Conservation (phyloP, 2,888 invertebrate genomes). For the Autographa gamma region DNA sequence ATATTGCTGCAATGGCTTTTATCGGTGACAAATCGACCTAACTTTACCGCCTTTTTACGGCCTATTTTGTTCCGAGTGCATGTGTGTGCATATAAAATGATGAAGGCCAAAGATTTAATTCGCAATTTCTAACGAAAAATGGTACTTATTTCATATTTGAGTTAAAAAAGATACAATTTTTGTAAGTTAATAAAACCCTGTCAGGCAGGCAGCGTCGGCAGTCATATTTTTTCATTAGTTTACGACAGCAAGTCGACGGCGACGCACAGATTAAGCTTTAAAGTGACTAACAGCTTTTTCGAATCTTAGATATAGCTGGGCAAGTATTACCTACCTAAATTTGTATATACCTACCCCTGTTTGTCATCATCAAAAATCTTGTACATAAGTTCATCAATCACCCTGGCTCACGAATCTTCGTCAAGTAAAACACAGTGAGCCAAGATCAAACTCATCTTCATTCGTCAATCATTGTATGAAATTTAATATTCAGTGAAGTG, state of each 20-base stretch:
- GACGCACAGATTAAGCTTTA: slow-evolving; percentile 51
- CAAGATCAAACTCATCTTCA: slow-evolving; percentile 38
- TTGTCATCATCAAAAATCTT: slow-evolving; percentile 33
- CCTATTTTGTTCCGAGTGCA: slow-evolving; percentile 55
- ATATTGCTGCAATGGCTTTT: slow-evolving; percentile 57
- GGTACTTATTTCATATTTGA: slow-evolving; percentile 29
- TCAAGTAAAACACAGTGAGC: slow-evolving; percentile 26
- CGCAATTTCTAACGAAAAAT: slow-evolving; percentile 7
- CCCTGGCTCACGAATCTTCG: slow-evolving; percentile 14
- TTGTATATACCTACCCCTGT: slow-evolving; percentile 13
- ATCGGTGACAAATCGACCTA: slow-evolving; percentile 67
- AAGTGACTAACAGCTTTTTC: slow-evolving; percentile 43
- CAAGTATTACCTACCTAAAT: slow-evolving; percentile 15
- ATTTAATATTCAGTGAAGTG: slow-evolving; percentile 40
- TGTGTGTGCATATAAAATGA: slow-evolving; percentile 30
- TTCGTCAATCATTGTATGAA: slow-evolving; percentile 44
- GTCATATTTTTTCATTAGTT: slow-evolving; percentile 68
- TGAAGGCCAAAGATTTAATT: slow-evolving; percentile 50
- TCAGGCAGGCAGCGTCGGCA: slow-evolving; percentile 51
- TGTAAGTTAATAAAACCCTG: slow-evolving; percentile 60
- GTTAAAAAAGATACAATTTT: slow-evolving; percentile 60
- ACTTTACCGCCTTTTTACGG: slow-evolving; percentile 65
- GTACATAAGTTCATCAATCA: slow-evolving; percentile 45
- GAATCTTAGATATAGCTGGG: slow-evolving; percentile 14
- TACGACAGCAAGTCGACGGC: slow-evolving; percentile 48